Conservation (phyloP, 2,797 vertebrate genomes). For the Fistularia commersonii region DNA sequence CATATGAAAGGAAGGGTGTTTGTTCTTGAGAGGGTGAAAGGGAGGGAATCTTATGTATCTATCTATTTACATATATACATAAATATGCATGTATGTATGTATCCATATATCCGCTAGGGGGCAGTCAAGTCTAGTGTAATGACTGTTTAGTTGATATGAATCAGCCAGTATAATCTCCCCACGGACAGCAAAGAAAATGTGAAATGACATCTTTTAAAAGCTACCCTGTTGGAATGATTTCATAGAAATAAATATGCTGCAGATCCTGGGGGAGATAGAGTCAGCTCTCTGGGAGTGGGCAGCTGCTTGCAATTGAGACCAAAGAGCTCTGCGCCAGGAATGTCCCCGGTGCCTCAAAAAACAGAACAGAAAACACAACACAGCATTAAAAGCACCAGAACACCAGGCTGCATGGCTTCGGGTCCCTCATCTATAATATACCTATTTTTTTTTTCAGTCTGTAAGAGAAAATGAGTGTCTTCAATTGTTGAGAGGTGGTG, state of each 20-base stretch:
- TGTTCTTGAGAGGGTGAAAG: not conserved
- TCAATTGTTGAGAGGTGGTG: not conserved
- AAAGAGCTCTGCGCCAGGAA: constrained; percentile 42
- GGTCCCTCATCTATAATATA: constrained; percentile 15
- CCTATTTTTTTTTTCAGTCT: constrained; percentile 1
- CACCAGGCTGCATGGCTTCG: constrained; percentile 4
- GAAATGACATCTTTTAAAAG: constrained; percentile 54
- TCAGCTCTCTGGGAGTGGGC: constrained; percentile 39
- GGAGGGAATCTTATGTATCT: not conserved
- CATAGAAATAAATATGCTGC: constrained; percentile 50
- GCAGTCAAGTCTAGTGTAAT: constrained; percentile 3
- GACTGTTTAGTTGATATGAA: not conserved
- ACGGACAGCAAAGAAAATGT: constrained; percentile 37
- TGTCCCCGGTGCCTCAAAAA: constrained; percentile 39
- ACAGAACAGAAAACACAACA: constrained; percentile 40
- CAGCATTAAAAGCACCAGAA: constrained; percentile 28
- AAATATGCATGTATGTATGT: not conserved
- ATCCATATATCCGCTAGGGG: constrained; percentile 12
- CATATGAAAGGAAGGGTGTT: too few species aligned
- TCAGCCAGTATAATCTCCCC: constrained; percentile 2
- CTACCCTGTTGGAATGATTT: constrained; percentile 54
- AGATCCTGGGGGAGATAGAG: constrained; percentile 45
- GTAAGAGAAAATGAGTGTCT: not conserved
- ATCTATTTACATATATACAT: too few species aligned
- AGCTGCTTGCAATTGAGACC: constrained; percentile 63